These are phyloP conservation scores for Prostheceraeus crozeri DNA, from an alignment of 2,888 invertebrate species.

Conservation along the genomic window DNA sequence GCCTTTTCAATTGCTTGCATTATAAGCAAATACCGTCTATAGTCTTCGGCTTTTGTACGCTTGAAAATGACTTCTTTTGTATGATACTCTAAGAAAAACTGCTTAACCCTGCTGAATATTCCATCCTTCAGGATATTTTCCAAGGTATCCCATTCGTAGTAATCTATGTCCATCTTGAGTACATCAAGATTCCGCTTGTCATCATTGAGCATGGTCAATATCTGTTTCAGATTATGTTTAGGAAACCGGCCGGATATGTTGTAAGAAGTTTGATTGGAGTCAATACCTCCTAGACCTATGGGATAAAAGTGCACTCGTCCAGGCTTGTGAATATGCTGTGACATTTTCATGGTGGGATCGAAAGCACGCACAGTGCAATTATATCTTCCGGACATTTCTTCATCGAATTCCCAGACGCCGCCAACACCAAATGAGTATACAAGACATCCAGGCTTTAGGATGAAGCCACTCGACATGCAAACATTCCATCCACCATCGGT, in stretches of 20 bases:
- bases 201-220: slow-evolving; percentile 11
- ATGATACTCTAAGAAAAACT: slow-evolving; percentile 25
- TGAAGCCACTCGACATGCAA: slow-evolving; percentile 44
- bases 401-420: slow-evolving; percentile 33
- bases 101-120: slow-evolving; percentile 21
- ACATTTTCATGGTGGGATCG: slow-evolving; percentile 27
- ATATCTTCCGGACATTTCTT: slow-evolving; percentile 4
- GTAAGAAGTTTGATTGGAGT: no score
- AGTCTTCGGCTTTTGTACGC: no score
- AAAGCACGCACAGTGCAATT: slow-evolving; percentile 12
- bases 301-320: slow-evolving; percentile 8
- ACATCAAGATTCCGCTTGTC: slow-evolving; percentile 47
- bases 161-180: slow-evolving; percentile 56
- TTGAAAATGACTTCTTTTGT: no score
- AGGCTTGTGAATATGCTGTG: not conserved
- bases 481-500: slow-evolving; percentile 51
- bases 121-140: slow-evolving; percentile 40
- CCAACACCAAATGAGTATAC: slow-evolving; percentile 48
- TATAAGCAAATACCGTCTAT: no score
- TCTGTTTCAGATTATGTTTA: not conserved
- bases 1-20: no score
- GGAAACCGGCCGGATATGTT: not conserved
- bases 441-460: slow-evolving; percentile 44
- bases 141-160: slow-evolving; percentile 52
- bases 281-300: slow-evolving; percentile 13